Evolutionary conservation across 2,888 invertebrate genomes (phyloP).

Genomic region (Lithophane ornitopus): DNA sequence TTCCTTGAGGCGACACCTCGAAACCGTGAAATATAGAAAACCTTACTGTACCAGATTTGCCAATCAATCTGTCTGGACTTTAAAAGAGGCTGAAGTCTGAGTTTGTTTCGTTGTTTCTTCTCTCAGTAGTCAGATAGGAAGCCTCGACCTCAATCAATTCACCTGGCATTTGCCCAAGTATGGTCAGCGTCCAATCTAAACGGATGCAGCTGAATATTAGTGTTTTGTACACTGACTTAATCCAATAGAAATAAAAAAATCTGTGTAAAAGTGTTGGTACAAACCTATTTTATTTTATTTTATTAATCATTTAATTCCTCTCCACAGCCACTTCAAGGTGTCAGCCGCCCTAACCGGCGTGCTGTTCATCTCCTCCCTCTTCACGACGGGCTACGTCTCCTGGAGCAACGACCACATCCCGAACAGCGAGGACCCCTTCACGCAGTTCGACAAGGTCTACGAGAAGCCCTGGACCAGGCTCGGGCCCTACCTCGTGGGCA

Average conservation of each 20-base stretch:
- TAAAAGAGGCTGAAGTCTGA: too few species aligned
- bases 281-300: background rate
- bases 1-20: background rate
- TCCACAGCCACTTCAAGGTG: constrained; percentile 93
- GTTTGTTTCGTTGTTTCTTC: too few species aligned
- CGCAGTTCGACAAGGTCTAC: constrained; percentile 96
- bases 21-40: background rate
- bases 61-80: background rate
- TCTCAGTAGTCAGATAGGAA: too few species aligned
- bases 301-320: background rate
- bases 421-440: constrained; percentile 94
- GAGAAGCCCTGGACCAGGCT: constrained; percentile 97
- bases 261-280: background rate
- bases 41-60: background rate
- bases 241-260: background rate
- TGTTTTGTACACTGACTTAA: background rate
- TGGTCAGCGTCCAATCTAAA: too few species aligned
- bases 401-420: constrained; percentile 95
- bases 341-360: constrained; percentile 92
- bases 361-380: constrained; percentile 94
- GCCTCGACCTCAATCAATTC: too few species aligned
- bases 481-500: constrained; percentile 96
- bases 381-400: constrained; percentile 95
- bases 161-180: too few species aligned
- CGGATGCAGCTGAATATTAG: too few species aligned